Percentiles rank a stretch among this genome's conserved stretches.
Conservation (phyloP, 2,113 vertebrate genomes). For the Vombatus ursinus region DNA sequence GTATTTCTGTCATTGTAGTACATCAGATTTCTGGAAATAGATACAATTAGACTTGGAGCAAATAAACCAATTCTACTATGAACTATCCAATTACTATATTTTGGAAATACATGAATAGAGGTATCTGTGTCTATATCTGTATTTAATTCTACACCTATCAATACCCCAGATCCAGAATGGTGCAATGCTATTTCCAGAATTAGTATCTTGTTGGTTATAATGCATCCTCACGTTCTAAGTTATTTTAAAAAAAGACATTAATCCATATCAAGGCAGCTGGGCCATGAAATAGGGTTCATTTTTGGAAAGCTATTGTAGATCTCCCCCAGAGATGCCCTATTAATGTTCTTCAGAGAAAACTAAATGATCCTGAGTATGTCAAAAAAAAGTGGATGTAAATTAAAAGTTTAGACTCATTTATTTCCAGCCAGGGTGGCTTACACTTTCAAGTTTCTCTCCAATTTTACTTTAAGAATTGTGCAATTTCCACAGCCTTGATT, state of each 20-base stretch:
- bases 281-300: constrained; percentile 44
- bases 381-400: background rate
- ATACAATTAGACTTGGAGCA: constrained; percentile 15
- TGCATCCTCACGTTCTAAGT: constrained; percentile 37
- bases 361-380: background rate
- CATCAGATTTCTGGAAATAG: constrained; percentile 55
- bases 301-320: constrained; percentile 34
- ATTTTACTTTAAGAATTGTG: constrained; percentile 22
- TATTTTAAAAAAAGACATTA: constrained; percentile 41
- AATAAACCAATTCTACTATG: constrained; percentile 11
- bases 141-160: background rate
- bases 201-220: constrained; percentile 57
- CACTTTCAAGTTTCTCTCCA: constrained; percentile 25
- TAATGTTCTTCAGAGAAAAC: constrained; percentile 9
- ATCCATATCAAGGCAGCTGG: constrained; percentile 47
- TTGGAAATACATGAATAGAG: background rate
- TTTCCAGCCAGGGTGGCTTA: background rate
- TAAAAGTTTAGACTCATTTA: constrained; percentile 54
- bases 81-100: constrained; percentile 20
- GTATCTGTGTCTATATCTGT: background rate
- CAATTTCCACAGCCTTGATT: constrained; percentile 41
- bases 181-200: constrained; percentile 45
- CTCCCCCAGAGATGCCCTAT: background rate
- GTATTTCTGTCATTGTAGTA: constrained; percentile 31
- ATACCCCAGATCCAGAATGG: background rate